Percentiles rank a stretch among this genome's conserved stretches.
Evolutionary conservation across 2,888 invertebrate species (phyloP).

Genomic region (Leptinotarsa haldemani): DNA sequence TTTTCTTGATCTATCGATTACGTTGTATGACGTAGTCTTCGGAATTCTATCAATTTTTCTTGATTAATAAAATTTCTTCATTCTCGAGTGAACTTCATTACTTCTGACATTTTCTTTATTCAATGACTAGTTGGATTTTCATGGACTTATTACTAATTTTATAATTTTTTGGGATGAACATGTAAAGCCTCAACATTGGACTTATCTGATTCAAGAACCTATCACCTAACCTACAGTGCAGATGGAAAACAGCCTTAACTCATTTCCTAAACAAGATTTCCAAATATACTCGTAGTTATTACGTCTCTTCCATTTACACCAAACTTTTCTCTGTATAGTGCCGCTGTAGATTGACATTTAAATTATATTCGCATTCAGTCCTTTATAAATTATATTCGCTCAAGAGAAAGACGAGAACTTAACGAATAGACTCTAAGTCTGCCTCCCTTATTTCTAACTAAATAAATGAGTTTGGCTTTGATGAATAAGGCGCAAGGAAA

Average conservation of each 20-base stretch:
- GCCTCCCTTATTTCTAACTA: constrained; percentile 59
- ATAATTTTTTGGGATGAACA: too few species aligned
- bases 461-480: constrained; percentile 65
- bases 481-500: constrained; percentile 64
- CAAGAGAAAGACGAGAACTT: constrained; percentile 52
- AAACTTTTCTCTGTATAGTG: constrained; percentile 15
- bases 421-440: constrained; percentile 59
- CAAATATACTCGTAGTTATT: neutral
- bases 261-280: neutral
- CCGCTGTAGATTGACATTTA: constrained; percentile 15
- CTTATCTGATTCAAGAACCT: too few species aligned
- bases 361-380: constrained; percentile 47
- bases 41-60: too few species aligned
- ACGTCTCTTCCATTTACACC: constrained; percentile 11
- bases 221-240: too few species aligned
- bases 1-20: too few species aligned
- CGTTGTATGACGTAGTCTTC: too few species aligned
- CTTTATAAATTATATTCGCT: constrained; percentile 55
- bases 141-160: too few species aligned
- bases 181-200: too few species aligned
- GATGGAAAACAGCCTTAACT: neutral
- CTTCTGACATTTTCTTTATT: too few species aligned
- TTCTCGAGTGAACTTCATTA: too few species aligned
- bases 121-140: too few species aligned
- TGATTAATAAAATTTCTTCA: too few species aligned